These are phyloP conservation scores for Columba janthina DNA, from an alignment of 2,113 vertebrate genomes.

Conservation along the genomic window DNA sequence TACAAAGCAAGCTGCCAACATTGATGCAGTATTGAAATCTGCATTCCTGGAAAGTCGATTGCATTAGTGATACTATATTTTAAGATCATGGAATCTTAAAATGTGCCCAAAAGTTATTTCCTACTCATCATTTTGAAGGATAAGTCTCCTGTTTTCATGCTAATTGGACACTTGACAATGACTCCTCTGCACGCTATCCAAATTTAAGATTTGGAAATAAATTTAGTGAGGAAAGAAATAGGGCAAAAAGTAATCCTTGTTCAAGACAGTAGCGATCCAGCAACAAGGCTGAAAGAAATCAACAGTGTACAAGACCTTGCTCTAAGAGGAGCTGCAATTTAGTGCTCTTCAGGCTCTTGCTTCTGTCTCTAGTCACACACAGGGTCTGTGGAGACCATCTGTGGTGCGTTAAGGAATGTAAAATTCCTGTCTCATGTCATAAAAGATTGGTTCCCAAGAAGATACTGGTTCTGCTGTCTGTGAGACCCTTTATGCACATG, in stretches of 20 bases:
- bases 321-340: neutral
- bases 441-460: constrained; percentile 8
- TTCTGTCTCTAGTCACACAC: neutral
- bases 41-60: neutral
- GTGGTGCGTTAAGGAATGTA: neutral
- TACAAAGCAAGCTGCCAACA: neutral
- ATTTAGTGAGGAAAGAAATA: neutral
- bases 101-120: neutral
- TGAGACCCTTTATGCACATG: neutral
- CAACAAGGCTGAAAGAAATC: neutral
- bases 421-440: neutral
- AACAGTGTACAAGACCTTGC: neutral
- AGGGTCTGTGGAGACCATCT: neutral
- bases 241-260: neutral
- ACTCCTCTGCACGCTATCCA: neutral
- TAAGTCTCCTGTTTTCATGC: neutral
- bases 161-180: neutral
- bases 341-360: neutral
- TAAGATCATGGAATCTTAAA: neutral
- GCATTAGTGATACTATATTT: neutral
- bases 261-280: neutral
- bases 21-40: neutral
- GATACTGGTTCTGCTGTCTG: neutral
- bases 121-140: neutral
- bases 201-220: neutral